phyloP scores from a whole-genome alignment of 2,797 vertebrate species.

The Myotis daubentonii region DNA sequence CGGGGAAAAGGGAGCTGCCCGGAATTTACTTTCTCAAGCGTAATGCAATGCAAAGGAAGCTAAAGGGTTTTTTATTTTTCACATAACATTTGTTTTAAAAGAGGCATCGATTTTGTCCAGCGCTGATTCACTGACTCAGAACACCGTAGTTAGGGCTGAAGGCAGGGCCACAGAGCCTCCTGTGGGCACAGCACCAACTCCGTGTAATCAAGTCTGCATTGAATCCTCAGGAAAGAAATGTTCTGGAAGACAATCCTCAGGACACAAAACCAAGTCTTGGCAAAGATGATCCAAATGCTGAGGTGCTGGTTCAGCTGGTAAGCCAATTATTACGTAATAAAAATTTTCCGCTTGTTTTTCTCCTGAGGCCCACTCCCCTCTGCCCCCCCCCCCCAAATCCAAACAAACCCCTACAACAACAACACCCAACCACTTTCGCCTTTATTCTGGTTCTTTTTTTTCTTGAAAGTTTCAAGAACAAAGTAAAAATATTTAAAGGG shows the following conservation, averaged over 20 bases:
- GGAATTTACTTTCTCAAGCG: background rate
- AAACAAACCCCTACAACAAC: background rate
- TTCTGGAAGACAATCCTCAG: background rate
- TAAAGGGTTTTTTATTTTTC: background rate
- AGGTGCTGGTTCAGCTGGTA: slow-evolving; percentile 55
- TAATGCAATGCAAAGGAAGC: background rate
- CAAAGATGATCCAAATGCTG: background rate
- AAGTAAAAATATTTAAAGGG: background rate
- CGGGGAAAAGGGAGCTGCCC: background rate
- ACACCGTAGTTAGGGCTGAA: background rate
- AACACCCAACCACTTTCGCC: background rate
- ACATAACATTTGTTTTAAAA: background rate
- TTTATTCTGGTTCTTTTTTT: background rate
- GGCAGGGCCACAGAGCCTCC: background rate
- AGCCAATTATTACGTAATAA: background rate
- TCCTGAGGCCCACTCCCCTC: background rate
- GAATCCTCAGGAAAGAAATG: slow-evolving; percentile 52
- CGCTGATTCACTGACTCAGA: background rate
- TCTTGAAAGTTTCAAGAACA: slow-evolving; percentile 21
- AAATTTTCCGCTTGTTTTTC: background rate
- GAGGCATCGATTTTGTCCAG: background rate
- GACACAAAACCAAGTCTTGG: background rate
- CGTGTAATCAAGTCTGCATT: slow-evolving; percentile 3
- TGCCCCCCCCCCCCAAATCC: rapidly evolving
- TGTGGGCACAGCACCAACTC: background rate